These are phyloP conservation scores for Mustelus asterias DNA, from an alignment of 2,113 vertebrate genomes.

Conservation along the genomic window DNA sequence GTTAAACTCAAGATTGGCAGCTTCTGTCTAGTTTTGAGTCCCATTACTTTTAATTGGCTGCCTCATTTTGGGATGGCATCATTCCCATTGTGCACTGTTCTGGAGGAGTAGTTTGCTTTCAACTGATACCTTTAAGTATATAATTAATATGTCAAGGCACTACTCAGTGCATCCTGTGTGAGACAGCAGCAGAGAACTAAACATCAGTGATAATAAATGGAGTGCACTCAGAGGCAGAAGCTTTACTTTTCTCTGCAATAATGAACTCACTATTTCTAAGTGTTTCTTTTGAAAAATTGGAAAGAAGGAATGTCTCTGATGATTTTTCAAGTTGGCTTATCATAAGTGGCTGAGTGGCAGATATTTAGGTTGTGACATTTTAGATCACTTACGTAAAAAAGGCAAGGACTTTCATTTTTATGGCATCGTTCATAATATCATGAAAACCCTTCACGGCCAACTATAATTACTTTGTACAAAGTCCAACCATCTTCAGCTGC, in stretches of 20 bases:
- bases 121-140: not conserved
- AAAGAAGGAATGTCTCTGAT: not conserved
- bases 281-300: not conserved
- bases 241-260: not conserved
- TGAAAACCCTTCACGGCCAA: not conserved
- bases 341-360: not conserved
- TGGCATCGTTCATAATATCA: not conserved
- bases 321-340: not conserved
- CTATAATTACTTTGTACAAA: not conserved
- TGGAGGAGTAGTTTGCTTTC: not conserved
- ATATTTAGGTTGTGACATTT: not conserved
- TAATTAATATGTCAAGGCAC: not conserved
- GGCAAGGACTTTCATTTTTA: not conserved
- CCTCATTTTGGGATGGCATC: not conserved
- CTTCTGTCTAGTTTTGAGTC: not conserved
- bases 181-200: not conserved
- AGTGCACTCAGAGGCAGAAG: not conserved
- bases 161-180: not conserved
- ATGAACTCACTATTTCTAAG: not conserved
- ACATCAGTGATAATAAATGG: not conserved
- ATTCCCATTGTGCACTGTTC: not conserved
- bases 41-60: slow-evolving; percentile 3
- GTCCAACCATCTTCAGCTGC: too few relatives aligned
- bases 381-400: not conserved
- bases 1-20: not conserved